Conservation (phyloP, 2,797 vertebrate genomes). For the Tenualosa ilisha region DNA sequence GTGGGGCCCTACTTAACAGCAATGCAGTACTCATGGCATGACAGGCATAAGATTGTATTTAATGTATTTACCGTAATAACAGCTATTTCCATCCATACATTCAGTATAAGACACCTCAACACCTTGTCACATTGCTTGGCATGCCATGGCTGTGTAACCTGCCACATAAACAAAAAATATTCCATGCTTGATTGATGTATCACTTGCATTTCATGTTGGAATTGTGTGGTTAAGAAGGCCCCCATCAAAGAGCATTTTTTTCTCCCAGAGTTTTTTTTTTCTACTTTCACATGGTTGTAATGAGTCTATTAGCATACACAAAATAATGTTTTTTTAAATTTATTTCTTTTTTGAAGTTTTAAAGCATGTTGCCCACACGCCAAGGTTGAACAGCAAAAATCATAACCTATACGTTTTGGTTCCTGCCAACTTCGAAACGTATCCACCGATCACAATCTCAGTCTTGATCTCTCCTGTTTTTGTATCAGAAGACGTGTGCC, state of each 20-base stretch:
- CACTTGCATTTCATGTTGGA: background rate
- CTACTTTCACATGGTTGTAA: slow-evolving; percentile 47
- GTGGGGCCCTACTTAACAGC: slow-evolving; percentile 17
- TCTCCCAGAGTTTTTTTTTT: slow-evolving; percentile 28
- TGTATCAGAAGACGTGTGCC: slow-evolving; percentile 52
- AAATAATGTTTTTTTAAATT: slow-evolving; percentile 42
- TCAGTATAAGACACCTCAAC: background rate
- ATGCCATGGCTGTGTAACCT: slow-evolving; percentile 5
- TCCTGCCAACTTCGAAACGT: slow-evolving; percentile 51
- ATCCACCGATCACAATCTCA: slow-evolving; percentile 35
- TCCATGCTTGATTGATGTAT: background rate
- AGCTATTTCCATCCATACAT: background rate
- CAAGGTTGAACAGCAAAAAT: slow-evolving; percentile 66
- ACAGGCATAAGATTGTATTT: background rate
- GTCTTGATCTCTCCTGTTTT: slow-evolving; percentile 39
- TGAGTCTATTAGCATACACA: slow-evolving; percentile 49
- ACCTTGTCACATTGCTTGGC: background rate
- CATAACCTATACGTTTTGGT: slow-evolving; percentile 13
- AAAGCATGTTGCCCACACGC: slow-evolving; percentile 80
- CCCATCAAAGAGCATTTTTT: slow-evolving; percentile 7
- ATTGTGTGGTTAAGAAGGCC: slow-evolving; percentile 17
- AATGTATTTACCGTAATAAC: slow-evolving; percentile 19
- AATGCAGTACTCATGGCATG: background rate
- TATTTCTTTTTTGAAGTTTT: slow-evolving; percentile 50
- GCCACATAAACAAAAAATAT: background rate